phyloP scores from a whole-genome alignment of 2,113 vertebrate species.

The Taurulus bubalis region DNA sequence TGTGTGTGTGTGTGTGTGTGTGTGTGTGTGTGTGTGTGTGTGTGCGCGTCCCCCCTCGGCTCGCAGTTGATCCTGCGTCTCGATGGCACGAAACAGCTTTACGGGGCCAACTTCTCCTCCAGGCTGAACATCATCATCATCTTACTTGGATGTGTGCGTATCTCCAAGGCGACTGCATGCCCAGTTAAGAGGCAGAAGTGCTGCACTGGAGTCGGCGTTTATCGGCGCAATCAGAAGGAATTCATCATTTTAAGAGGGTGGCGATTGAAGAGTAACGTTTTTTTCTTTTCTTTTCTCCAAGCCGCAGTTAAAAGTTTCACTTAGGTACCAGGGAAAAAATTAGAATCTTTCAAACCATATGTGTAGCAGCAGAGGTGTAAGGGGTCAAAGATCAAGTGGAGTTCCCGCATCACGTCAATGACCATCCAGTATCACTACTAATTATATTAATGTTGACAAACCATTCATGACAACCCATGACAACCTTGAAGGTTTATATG shows the following conservation, averaged over 20 bases:
- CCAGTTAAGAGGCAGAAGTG: constrained; percentile 16
- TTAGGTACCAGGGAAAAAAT: neutral
- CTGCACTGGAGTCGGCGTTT: neutral
- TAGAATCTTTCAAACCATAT: no score
- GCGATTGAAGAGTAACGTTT: neutral
- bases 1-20: constrained; percentile 13
- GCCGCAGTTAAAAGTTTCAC: neutral
- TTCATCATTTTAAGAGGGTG: neutral
- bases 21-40: constrained; percentile 19
- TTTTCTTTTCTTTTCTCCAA: neutral
- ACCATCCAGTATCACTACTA: neutral
- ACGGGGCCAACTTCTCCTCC: constrained; percentile 65
- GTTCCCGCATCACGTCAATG: neutral
- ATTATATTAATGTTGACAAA: neutral
- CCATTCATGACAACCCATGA: neutral
- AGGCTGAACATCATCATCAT: constrained; percentile 43
- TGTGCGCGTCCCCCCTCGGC: constrained; percentile 48
- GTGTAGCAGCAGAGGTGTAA: neutral
- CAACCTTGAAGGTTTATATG: no score
- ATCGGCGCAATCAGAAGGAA: neutral
- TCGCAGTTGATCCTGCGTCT: constrained; percentile 54
- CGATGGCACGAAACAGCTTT: constrained; percentile 71
- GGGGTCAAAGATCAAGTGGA: neutral
- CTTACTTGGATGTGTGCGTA: constrained; percentile 20
- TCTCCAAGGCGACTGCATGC: constrained; percentile 23